Percentiles rank a stretch among this genome's conserved stretches.
Evolutionary conservation across 92 coral and sea anemone species (phyloP).

Genomic region (Porites rus): DNA sequence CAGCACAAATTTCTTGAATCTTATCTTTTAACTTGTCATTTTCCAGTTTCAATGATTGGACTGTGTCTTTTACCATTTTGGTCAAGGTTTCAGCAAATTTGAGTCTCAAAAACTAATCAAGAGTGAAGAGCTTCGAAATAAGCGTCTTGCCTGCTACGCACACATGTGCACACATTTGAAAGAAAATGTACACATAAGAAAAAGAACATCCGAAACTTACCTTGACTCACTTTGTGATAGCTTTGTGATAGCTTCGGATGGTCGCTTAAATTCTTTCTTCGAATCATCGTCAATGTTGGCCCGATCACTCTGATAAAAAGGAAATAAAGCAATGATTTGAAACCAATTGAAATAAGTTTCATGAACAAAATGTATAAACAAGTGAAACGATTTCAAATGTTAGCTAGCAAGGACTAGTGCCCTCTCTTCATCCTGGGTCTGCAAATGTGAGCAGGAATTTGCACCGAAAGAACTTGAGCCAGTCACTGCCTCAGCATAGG

Average conservation of each 20-base stretch:
- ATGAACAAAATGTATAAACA: neutral
- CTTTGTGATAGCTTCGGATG: slow-evolving; percentile 14
- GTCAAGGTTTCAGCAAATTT: too few relatives aligned
- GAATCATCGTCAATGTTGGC: neutral
- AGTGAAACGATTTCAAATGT: slow-evolving; percentile 21
- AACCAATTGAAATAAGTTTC: neutral
- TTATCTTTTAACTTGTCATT: too few relatives aligned
- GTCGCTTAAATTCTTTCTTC: neutral
- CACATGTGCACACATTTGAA: too few relatives aligned
- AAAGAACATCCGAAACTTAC: slow-evolving; percentile 8
- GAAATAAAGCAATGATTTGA: slow-evolving; percentile 7
- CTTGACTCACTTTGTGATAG: neutral
- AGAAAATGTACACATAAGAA: too few relatives aligned
- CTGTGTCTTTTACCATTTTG: too few relatives aligned
- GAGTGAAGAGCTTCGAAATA: too few relatives aligned
- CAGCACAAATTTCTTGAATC: too few relatives aligned
- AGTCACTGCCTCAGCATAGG: slow-evolving; percentile 17
- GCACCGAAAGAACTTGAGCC: slow-evolving; percentile 10
- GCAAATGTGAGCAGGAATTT: slow-evolving; percentile 31
- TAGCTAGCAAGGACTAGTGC: slow-evolving; percentile 22
- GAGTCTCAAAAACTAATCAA: too few relatives aligned
- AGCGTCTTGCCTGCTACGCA: too few relatives aligned
- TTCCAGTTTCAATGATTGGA: too few relatives aligned
- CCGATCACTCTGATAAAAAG: neutral
- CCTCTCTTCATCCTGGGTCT: slow-evolving; percentile 15